Evolutionary conservation across 2,888 invertebrate genomes (phyloP), one percentile per base, ranked within the genome.

Genomic region (Aethes cnicana): DNA sequence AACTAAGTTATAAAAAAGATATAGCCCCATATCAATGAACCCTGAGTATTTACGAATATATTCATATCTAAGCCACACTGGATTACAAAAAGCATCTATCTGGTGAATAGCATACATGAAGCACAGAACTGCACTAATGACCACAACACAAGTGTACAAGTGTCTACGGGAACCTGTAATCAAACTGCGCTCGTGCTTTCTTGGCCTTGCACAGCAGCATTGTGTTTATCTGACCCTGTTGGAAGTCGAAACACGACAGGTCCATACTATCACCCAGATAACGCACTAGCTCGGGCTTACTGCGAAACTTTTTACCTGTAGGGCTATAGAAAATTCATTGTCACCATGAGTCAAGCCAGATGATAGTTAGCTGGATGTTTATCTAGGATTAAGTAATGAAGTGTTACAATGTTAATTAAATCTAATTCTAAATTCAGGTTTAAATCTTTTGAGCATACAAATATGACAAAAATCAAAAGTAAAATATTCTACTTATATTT

Each of bases 231-330:
- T 94, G 94, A 71, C 95, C 96, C 72, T 94, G 92, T 74, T 94
- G 93, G 84, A 93, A 96, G 91, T 96, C 96, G 90, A 96, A 95
- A 75, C 93, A 92, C 67, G 94, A 93, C 68, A 95, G 91, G 90
- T 96, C 96, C 86, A 94, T 92, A 73, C 92, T 90, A 81, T 94
- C 94, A 75, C 95, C 95, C 63, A 95, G 91, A 83, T 93, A 93
- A 68, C 95, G 92, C 64, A 94, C 93, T 80, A 96, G 91, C 86
- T 95, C 94, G 58, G 94, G 94, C 84, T 96, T 96, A 88, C 93
- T 95, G 81, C 94, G 92, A 80, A 95, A 93, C 90, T 94, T 94
- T 90, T 93, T 94, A 77, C 95, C 96, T 90, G 93, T 92, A 68
- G 95, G 95, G 87, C 95, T 96, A 90, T 66, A 84, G 85, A 87